Percentiles rank a stretch among this genome's conserved stretches.
phyloP scores from a whole-genome alignment of 2,797 vertebrate species.

The Typhlichthys eigenmanni region DNA sequence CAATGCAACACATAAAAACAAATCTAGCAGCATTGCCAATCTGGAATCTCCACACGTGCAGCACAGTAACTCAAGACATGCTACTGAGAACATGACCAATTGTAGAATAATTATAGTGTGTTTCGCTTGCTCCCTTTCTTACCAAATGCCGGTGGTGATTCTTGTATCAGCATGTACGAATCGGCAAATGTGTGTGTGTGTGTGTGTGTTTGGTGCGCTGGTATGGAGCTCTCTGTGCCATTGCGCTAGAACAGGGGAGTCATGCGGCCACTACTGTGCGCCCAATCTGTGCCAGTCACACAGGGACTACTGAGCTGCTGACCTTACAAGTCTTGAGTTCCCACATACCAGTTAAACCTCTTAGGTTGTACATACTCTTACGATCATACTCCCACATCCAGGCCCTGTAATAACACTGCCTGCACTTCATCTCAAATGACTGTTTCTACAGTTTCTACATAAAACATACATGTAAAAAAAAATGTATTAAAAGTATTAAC shows the following conservation, averaged over 20 bases:
- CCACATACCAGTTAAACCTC: slow-evolving; percentile 81
- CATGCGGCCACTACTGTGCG: slow-evolving; percentile 72
- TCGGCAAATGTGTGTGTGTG: slow-evolving; percentile 49
- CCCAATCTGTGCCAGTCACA: slow-evolving; percentile 83
- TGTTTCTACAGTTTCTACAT: slow-evolving; percentile 10
- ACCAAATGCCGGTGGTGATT: slow-evolving; percentile 44
- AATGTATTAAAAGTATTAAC: slow-evolving; percentile 12
- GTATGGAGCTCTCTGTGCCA: slow-evolving; percentile 77
- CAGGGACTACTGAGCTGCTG: slow-evolving; percentile 80
- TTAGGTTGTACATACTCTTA: slow-evolving; percentile 64
- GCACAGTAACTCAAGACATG: slow-evolving; percentile 14
- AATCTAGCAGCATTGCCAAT: slow-evolving; percentile 23
- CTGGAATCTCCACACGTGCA: slow-evolving; percentile 16
- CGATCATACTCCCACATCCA: slow-evolving; percentile 65
- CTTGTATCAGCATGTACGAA: slow-evolving; percentile 57
- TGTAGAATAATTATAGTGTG: slow-evolving; percentile 18
- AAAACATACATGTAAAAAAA: slow-evolving; percentile 44
- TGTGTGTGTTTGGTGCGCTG: slow-evolving; percentile 67
- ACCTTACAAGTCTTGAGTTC: slow-evolving; percentile 73
- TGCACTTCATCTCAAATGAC: neutral
- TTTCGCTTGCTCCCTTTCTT: neutral
- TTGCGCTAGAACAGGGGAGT: slow-evolving; percentile 77
- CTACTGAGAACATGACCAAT: slow-evolving; percentile 12
- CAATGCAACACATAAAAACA: slow-evolving; percentile 20
- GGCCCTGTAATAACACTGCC: slow-evolving; percentile 36